These are phyloP conservation scores for Oreochromis spilurus DNA, from an alignment of 2,113 vertebrate genomes.

Conservation along the genomic window DNA sequence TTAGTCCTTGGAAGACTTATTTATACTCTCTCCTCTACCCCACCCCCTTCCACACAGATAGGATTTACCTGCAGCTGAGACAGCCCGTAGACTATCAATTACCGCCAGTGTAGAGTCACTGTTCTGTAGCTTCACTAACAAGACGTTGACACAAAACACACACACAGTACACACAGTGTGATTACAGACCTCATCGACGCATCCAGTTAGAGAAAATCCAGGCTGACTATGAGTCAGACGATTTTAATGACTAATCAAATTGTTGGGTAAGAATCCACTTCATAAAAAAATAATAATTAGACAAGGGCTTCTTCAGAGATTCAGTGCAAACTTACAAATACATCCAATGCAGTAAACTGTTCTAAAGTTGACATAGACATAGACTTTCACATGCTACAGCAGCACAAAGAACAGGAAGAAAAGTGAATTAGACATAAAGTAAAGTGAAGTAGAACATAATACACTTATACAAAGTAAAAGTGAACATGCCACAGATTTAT, in stretches of 20 bases:
- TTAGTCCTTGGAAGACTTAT: slow-evolving; percentile 55
- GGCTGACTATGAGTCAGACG: background rate
- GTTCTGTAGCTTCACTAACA: slow-evolving; percentile 52
- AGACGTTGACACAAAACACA: slow-evolving; percentile 20
- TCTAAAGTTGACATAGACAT: background rate
- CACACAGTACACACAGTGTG: background rate
- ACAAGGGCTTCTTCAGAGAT: background rate
- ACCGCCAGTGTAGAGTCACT: slow-evolving; percentile 64
- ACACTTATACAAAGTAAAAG: background rate
- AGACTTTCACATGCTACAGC: background rate
- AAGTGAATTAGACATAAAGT: background rate
- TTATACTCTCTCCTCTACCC: slow-evolving; percentile 31
- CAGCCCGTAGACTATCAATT: slow-evolving; percentile 76
- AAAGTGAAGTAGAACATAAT: background rate
- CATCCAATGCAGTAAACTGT: background rate
- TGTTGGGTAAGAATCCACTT: background rate
- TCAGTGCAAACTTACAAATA: background rate
- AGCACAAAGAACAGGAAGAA: background rate
- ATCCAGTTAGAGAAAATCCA: slow-evolving; percentile 22
- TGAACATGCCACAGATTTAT: background rate
- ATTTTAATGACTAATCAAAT: slow-evolving; percentile 24
- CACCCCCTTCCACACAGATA: slow-evolving; percentile 32
- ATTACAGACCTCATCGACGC: background rate
- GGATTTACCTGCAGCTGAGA: slow-evolving; percentile 75
- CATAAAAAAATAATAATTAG: background rate